Base-by-base conservation (phyloP, 2,113 vertebrate genomes). In the Coryphaenoides rupestris region DNA sequence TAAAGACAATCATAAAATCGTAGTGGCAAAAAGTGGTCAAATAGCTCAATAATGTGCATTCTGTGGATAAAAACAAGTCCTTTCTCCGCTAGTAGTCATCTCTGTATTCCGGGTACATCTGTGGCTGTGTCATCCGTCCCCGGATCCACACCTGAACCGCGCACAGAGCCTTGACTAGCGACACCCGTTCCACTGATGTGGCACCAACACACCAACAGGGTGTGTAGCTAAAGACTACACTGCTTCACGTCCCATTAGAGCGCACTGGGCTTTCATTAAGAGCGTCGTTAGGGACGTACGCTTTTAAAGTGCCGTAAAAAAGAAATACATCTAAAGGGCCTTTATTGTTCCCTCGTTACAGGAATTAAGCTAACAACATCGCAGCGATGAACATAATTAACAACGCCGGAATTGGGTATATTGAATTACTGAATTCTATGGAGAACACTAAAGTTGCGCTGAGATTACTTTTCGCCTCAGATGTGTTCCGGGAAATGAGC, bases 311-410 rank as follows among this genome's bases (percentile, higher is more conserved):
- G 59, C 24, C 55, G 22, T 24, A 72, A 45, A 72, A 55, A 56
- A n/a, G n/a, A 65, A 67, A 74, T 66, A 55, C 62, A 24, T n/a
- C 60, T 56, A 21, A 5, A 72, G 60, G 60, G 54, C 56, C 60
- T 69, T 72, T 71, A 69, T 65, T 50, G 23, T 50, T 70, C 54
- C 61, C 70, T 65, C 69, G 60, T 60, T 63, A 33, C 55, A 23
- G 58, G 55, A 45, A 63, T 46, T 62, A 52, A 19, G 54, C 52
- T 46, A 76, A 70, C 49, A 1, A 53, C 12, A 33, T 52, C 68
- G 52, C 49, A 1, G 49, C 15, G 24, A 46, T 66, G 52, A 65
- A 61, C 63, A 55, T 63, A 68, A 55, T 21, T 24, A 72, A 56
- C 55, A 52, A 67, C 6, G 47, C 28, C 66, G 58, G 60, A 47